Base-by-base conservation (phyloP, 2,888 invertebrate species). In the Stenichneumon culpator region DNA sequence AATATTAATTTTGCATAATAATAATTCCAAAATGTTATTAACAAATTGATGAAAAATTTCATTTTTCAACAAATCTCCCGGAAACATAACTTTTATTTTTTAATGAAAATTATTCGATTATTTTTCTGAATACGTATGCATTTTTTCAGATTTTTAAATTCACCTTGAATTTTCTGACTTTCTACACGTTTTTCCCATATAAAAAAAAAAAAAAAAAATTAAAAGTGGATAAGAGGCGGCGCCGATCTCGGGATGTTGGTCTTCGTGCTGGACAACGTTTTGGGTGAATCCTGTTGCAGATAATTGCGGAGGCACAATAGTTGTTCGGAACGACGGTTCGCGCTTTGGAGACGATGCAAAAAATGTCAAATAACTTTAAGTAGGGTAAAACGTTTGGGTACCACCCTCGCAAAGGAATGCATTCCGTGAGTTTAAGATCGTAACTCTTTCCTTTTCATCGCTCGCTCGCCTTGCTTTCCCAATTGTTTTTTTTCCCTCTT, bases 381-480 rank as follows among this genome's bases (percentile, higher is more conserved):
- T 47, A 47, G 44, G 22, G 9, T 22, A 22, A 54, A 54, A 3
- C 19, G 54, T 54, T n/a, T 19, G 72, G 39, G 50, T 39, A 74
- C 79, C 79, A 79, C 74, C 84, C 78, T 74, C 0, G 79, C 79
- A 82, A 79, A 85, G 79, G 82, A 82, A 85, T 82, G 82, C 69
- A 70, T 75, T 85, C 69, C 25, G 74, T 85, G 69, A 85, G 82
- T 70, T 82, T 69, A 39, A 81, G 84, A 84, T 79, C 74, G 74
- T 39, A 44, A 69, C 74, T 82, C 79, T 63, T 74, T 68, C 72
- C 36, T 82, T 85, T 82, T 85, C 84, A 79, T 82, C 84, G 74
- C 69, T 60, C 67, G 50, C 57, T 73, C 32, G 73, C 52, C 19
- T 47, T 67, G 28, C 50, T 52, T 74, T 50, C 44, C 3, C 14